Evolutionary conservation across 1,140 invertebrate genomes (phyloP), one percentile per base, ranked within the genome.

Genomic region (Contarinia nasturtii): DNA sequence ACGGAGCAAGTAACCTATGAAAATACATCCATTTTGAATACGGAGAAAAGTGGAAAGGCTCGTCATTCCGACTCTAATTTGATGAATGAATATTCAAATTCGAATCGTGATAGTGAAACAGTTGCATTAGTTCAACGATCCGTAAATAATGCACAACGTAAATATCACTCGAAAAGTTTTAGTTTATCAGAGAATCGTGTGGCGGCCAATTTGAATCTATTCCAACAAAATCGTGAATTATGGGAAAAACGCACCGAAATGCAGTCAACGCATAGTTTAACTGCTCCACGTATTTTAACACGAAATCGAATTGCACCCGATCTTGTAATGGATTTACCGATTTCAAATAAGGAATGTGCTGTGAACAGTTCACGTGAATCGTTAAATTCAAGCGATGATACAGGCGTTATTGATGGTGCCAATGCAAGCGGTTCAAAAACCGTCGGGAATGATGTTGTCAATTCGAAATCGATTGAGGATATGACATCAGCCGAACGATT

Each of bases 321-420:
- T 58, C 61, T 87, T 2, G 82, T 87, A 1, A 79, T 85, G 70
- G 82, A 86, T 57, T 60, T 87, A 15, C 82, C 83, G 8, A 54
- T 77, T 2, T 50, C 54, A 18, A 50, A 50, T 27, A 27, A 27
- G 27, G 19, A 52, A 57, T 37, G 41, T 7, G 20, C 45, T 21
- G 44, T 49, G 10, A 45, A 52, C n/a, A 58, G 54, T 20, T 51
- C 51, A 12, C 4, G 48, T n/a, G 56, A 58, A 18, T 48, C 43
- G 10, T 40, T 45, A 14, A 33, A 48, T n/a, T 40, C 20, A 2
- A 45, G 34, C 41, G 18, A 15, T 37, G 18, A n/a, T 33, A 48
- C 40, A 21, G 47, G 40, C 48, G n/a, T n/a, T n/a, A 48, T 44
- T 33, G 27, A 27, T 48, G 21, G 42, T 10, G 15, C 10, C 49